Percentiles rank a stretch among this genome's conserved stretches.
phyloP scores from a whole-genome alignment of 2,113 vertebrate genomes.

The Brienomyrus brachyistius region DNA sequence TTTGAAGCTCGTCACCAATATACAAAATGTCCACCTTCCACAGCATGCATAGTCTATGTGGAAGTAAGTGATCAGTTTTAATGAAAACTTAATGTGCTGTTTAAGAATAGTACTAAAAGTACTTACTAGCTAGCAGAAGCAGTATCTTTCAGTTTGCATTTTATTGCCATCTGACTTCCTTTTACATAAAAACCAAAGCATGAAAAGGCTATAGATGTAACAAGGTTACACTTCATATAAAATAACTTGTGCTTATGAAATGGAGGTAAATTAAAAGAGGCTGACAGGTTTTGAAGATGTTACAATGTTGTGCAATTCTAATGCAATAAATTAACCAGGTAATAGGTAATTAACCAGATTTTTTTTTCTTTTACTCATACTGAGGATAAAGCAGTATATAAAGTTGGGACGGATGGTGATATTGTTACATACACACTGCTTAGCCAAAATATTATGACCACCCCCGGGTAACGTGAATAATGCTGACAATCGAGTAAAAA shows the following conservation, averaged over 20 bases:
- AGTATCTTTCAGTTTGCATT: not conserved
- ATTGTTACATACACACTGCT: not conserved
- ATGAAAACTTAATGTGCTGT: not conserved
- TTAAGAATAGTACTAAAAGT: not conserved
- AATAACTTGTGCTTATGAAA: not conserved
- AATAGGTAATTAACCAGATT: not conserved
- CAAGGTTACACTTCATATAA: not conserved
- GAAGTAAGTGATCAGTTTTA: not conserved
- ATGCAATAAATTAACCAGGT: not conserved
- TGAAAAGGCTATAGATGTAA: not conserved
- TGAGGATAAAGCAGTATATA: not conserved
- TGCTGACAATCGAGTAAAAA: not conserved
- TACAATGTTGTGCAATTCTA: not conserved
- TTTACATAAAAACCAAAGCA: not conserved
- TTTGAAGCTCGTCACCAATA: not conserved
- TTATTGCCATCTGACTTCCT: not conserved
- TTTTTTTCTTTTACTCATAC: not conserved
- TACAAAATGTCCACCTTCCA: not conserved
- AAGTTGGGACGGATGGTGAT: not conserved
- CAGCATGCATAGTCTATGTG: not conserved
- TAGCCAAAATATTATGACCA: not conserved
- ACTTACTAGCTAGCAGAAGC: not conserved
- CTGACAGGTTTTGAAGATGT: not conserved
- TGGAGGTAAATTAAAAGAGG: not conserved
- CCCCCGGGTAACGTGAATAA: not conserved